A percentile compares a stretch with the other conserved stretches of the same genome.
phyloP scores from a whole-genome alignment of 2,797 vertebrate species.

The Sitta carolinensis region DNA sequence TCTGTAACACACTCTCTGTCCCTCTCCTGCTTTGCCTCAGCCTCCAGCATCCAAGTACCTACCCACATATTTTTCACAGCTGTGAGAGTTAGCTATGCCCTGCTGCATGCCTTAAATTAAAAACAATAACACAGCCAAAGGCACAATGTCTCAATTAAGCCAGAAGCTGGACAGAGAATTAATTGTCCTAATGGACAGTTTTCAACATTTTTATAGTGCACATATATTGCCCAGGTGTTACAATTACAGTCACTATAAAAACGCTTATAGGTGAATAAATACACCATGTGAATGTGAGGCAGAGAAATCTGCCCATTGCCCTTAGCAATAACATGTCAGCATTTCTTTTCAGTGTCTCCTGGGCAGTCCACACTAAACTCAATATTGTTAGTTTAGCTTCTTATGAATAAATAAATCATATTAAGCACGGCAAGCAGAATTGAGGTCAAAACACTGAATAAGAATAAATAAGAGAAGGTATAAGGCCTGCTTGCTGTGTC shows the following conservation, averaged over 20 bases:
- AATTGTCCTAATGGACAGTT: slow-evolving; percentile 25
- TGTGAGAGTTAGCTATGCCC: neutral
- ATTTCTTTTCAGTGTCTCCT: neutral
- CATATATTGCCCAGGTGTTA: slow-evolving; percentile 28
- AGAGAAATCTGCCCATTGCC: slow-evolving; percentile 32
- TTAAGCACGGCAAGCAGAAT: neutral
- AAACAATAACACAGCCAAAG: neutral
- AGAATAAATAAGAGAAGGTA: neutral
- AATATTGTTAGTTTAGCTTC: neutral
- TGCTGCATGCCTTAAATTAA: neutral
- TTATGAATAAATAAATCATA: slow-evolving; percentile 51
- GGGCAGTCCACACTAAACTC: neutral
- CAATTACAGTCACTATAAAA: slow-evolving; percentile 47
- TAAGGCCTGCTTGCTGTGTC: neutral
- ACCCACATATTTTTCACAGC: neutral
- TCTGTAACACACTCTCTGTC: neutral
- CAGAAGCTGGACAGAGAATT: slow-evolving; percentile 19
- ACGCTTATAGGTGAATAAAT: slow-evolving; percentile 17
- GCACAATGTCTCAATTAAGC: slow-evolving; percentile 25
- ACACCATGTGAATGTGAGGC: neutral
- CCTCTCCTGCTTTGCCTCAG: neutral
- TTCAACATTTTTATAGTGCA: slow-evolving; percentile 16
- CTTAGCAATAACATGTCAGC: slow-evolving; percentile 32
- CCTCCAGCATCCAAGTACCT: neutral
- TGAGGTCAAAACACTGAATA: slow-evolving; percentile 23